These are phyloP conservation scores for Sarcophaga bullata DNA, from an alignment of 1,140 invertebrate genomes.

Conservation along the genomic window DNA sequence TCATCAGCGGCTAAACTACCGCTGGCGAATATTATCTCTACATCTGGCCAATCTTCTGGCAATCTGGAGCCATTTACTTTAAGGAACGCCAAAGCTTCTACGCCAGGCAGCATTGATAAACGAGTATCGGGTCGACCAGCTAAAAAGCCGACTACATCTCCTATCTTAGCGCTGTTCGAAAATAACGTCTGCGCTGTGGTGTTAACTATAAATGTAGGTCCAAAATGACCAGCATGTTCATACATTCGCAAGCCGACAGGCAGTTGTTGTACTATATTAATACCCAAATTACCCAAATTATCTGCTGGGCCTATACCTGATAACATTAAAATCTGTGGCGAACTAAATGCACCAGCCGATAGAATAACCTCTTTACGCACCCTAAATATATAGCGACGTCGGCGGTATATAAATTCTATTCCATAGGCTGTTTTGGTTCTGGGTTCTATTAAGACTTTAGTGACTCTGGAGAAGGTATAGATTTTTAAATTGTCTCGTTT, in stretches of 20 bases:
- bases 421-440: constrained; percentile 72
- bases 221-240: constrained; percentile 76
- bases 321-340: constrained; percentile 81
- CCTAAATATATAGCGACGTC: constrained; percentile 65
- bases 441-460: constrained; percentile 73
- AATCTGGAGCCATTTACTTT: constrained; percentile 71
- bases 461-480: constrained; percentile 69
- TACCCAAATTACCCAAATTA: constrained; percentile 72
- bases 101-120: constrained; percentile 67
- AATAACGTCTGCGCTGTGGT: constrained; percentile 50
- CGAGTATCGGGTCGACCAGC: constrained; percentile 52
- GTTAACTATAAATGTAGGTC: constrained; percentile 69
- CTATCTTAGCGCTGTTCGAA: constrained; percentile 59
- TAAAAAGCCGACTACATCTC: constrained; percentile 63
- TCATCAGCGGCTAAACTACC: constrained; percentile 72
- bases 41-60: constrained; percentile 69
- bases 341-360: constrained; percentile 79
- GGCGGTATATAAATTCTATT: constrained; percentile 71
- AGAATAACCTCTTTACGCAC: constrained; percentile 75
- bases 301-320: constrained; percentile 79
- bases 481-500: constrained; percentile 75
- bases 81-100: constrained; percentile 74
- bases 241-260: constrained; percentile 76
- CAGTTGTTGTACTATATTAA: constrained; percentile 73
- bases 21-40: constrained; percentile 71